Evolutionary conservation across 2,113 vertebrate genomes (phyloP).

Genomic region (Circaetus cinerascens): DNA sequence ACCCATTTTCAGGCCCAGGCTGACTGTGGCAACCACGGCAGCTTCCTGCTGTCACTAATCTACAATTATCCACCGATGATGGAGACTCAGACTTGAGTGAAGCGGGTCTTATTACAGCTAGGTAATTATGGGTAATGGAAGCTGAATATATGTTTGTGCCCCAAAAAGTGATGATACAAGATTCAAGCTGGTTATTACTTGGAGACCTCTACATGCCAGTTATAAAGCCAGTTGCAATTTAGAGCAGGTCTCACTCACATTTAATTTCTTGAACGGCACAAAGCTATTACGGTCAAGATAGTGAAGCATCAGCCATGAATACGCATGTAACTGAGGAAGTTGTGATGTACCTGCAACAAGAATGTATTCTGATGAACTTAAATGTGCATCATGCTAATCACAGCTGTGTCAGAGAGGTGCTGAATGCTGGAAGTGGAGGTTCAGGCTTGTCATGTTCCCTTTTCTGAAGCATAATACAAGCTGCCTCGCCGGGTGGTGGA

Average conservation of each 20-base stretch:
- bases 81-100: not conserved
- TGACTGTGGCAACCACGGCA: accelerated
- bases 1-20: not conserved
- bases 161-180: not conserved
- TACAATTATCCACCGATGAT: not conserved
- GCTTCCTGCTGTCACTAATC: not conserved
- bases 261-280: not conserved
- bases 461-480: not conserved
- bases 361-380: not conserved
- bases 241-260: not conserved
- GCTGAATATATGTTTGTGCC: not conserved
- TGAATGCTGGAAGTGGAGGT: not conserved
- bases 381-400: not conserved
- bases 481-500: not conserved
- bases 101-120: not conserved
- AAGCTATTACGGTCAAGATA: not conserved
- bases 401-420: not conserved
- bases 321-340: not conserved
- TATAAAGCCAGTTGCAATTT: not conserved
- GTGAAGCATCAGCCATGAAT: not conserved
- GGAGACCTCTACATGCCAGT: not conserved
- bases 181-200: not conserved
- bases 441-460: not conserved
- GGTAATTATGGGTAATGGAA: not conserved
- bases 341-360: not conserved